phyloP scores from a whole-genome alignment of 2,113 vertebrate species.

The Syngnathus scovelli region DNA sequence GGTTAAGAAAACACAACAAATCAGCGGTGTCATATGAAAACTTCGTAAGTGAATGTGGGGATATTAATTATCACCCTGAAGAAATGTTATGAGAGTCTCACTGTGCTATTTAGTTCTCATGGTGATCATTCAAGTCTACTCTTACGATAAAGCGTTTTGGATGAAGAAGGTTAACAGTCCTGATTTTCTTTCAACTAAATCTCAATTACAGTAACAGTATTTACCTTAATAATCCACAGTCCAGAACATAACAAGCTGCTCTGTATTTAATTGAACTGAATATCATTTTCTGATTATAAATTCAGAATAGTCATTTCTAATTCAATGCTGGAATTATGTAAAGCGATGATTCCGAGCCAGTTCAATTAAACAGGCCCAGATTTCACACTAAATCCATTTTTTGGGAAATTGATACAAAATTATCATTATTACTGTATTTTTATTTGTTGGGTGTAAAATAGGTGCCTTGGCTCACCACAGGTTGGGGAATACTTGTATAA shows the following conservation, averaged over 20 bases:
- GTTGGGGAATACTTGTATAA: neutral
- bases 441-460: neutral
- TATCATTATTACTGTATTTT: neutral
- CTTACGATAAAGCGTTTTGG: neutral
- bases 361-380: too few relatives aligned
- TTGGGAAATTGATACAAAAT: neutral
- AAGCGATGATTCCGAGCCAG: too few relatives aligned
- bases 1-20: slow-evolving; percentile 53
- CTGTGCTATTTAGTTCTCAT: slow-evolving; percentile 33
- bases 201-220: too few relatives aligned
- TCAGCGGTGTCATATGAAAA: slow-evolving; percentile 47
- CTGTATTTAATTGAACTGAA: neutral
- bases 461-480: neutral
- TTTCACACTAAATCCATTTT: neutral
- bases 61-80: slow-evolving; percentile 40
- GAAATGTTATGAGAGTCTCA: slow-evolving; percentile 33
- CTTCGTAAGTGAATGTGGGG: slow-evolving; percentile 34
- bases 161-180: neutral
- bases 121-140: slow-evolving; percentile 19
- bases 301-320: neutral
- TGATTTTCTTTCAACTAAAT: too few relatives aligned
- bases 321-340: neutral
- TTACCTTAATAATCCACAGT: too few relatives aligned
- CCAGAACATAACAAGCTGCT: neutral
- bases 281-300: neutral